A percentile compares a stretch with the other conserved stretches of the same genome.
These are phyloP conservation scores for Sitobion miscanthi DNA, from an alignment of 1,140 invertebrate species.

Conservation along the genomic window DNA sequence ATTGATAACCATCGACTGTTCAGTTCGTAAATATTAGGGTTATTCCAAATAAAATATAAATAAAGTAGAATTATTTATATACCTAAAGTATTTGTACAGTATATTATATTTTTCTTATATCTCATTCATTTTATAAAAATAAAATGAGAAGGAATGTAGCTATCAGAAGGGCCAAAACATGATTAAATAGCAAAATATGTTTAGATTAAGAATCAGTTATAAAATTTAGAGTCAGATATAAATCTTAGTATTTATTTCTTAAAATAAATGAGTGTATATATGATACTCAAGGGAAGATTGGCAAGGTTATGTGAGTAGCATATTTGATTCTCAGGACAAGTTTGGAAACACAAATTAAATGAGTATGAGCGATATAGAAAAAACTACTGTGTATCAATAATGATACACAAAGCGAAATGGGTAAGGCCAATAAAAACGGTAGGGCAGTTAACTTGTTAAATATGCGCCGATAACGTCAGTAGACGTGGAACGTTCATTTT, in stretches of 20 bases:
- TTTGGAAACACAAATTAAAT: not conserved
- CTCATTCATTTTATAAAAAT: not conserved
- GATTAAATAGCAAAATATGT: not conserved
- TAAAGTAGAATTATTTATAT: not conserved
- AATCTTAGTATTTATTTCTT: not conserved
- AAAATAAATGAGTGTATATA: constrained; percentile 22
- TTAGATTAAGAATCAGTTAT: constrained; percentile 12
- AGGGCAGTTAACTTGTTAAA: not conserved
- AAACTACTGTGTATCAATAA: not conserved
- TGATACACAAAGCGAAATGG: constrained; percentile 23
- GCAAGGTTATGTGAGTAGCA: constrained; percentile 3
- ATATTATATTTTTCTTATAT: not conserved
- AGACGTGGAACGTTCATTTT: no score
- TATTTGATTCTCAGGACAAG: not conserved
- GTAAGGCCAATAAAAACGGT: not conserved
- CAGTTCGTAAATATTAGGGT: no score
- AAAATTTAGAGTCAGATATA: not conserved
- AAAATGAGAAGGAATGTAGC: constrained; percentile 16
- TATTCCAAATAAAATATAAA: constrained; percentile 1
- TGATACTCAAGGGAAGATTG: constrained; percentile 8
- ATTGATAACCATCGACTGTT: no score
- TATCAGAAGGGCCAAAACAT: constrained; percentile 7
- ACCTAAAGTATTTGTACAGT: not conserved
- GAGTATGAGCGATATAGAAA: not conserved
- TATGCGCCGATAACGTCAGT: no score